Evolutionary conservation across 2,888 invertebrate species (phyloP).

Genomic region (Yponomeuta cagnagella): DNA sequence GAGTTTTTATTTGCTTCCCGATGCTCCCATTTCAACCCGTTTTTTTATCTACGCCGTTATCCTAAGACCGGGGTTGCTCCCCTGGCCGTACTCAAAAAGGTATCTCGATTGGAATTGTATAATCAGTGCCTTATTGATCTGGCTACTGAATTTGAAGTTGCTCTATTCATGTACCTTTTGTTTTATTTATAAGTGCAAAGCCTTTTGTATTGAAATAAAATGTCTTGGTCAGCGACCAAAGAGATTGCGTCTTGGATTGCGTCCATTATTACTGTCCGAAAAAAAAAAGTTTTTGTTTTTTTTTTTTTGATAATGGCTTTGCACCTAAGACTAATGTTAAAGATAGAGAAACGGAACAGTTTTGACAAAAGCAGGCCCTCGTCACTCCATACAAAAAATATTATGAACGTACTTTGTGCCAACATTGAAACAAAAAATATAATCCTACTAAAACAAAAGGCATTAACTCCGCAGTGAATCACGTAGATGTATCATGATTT

Average conservation of each 20-base stretch:
- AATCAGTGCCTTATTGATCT: conserved; percentile 1
- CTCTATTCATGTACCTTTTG: neutral
- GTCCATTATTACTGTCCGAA: too few relatives aligned
- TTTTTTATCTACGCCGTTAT: conserved; percentile 37
- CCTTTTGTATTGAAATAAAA: neutral
- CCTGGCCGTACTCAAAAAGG: neutral
- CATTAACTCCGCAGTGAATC: too few relatives aligned
- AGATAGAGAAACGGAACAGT: too few relatives aligned
- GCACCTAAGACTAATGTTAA: too few relatives aligned
- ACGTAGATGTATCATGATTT: too few relatives aligned
- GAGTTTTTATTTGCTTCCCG: conserved; percentile 51
- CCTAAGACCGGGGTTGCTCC: neutral
- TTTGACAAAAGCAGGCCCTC: too few relatives aligned
- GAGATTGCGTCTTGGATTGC: neutral
- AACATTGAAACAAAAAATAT: too few relatives aligned
- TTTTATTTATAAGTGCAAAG: neutral
- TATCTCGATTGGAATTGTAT: conserved; percentile 3
- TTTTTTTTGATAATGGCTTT: too few relatives aligned
- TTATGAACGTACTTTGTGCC: too few relatives aligned
- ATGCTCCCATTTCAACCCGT: conserved; percentile 36
- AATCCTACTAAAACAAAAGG: too few relatives aligned
- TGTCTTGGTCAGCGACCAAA: neutral
- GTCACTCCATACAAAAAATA: too few relatives aligned
- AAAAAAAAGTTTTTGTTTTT: too few relatives aligned
- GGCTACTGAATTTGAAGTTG: neutral